phyloP scores from a whole-genome alignment of 2,113 vertebrate genomes.

The Burhinus bistriatus region DNA sequence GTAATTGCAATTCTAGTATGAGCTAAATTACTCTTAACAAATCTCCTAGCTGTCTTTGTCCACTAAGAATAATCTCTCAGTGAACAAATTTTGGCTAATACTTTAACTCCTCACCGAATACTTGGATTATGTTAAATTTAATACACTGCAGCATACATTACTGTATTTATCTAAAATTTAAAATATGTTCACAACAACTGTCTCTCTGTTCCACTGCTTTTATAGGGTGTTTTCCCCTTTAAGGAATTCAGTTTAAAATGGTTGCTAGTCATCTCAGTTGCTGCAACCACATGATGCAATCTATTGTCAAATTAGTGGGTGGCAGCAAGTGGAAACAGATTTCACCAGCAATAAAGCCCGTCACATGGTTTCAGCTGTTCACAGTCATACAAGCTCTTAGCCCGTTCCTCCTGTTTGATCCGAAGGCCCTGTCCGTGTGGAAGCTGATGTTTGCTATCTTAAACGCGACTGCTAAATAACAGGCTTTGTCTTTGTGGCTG shows the following conservation, averaged over 20 bases:
- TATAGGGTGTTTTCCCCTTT: slow-evolving; percentile 39
- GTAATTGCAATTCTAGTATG: slow-evolving; percentile 43
- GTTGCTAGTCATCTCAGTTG: slow-evolving; percentile 45
- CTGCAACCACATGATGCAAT: slow-evolving; percentile 41
- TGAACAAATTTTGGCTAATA: slow-evolving; percentile 24
- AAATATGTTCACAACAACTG: not conserved
- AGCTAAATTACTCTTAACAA: slow-evolving; percentile 17
- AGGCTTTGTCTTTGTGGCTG: not conserved
- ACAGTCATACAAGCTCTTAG: not conserved
- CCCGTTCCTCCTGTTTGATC: not conserved
- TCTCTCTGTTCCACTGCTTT: not conserved
- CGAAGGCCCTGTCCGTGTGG: not conserved
- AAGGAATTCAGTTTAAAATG: slow-evolving; percentile 31
- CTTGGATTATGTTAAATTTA: not conserved
- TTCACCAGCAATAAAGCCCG: slow-evolving; percentile 38
- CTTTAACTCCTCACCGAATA: not conserved
- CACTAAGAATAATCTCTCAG: not conserved
- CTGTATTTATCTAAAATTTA: not conserved
- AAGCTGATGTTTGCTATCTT: not conserved
- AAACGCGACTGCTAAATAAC: not conserved
- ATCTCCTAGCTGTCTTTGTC: not conserved
- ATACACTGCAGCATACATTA: not conserved
- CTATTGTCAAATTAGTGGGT: slow-evolving; percentile 43
- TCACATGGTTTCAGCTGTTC: not conserved
- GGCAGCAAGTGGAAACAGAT: slow-evolving; percentile 67